These are phyloP conservation scores for Hirtodrosophila duncani DNA, from an alignment of 2,888 invertebrate species.

Conservation along the genomic window DNA sequence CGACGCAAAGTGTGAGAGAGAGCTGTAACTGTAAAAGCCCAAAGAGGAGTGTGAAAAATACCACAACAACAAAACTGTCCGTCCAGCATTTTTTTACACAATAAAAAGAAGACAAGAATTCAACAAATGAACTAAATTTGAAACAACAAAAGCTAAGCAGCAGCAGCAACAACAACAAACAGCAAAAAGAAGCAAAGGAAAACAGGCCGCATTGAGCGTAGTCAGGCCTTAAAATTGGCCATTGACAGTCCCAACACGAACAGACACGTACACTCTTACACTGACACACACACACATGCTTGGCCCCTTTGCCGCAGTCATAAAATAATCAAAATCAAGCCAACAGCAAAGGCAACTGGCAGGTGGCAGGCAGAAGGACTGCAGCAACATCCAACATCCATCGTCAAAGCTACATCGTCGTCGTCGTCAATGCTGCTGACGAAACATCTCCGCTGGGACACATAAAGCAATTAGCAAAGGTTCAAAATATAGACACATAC, in stretches of 20 bases:
- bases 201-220: conserved; percentile 38
- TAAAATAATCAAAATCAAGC: conserved; percentile 72
- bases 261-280: conserved; percentile 5
- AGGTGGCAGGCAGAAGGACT: background rate
- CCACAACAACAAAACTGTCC: conserved; percentile 45
- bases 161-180: conserved; percentile 17
- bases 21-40: conserved; percentile 17
- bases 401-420: background rate
- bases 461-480: conserved; percentile 70
- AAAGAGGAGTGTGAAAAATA: conserved; percentile 27
- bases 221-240: conserved; percentile 54
- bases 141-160: conserved; percentile 16
- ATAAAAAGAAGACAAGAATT: conserved; percentile 24
- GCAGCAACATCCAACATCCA: conserved; percentile 26
- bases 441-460: conserved; percentile 67
- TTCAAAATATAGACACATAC: conserved; percentile 24
- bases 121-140: conserved; percentile 42
- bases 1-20: conserved; percentile 35
- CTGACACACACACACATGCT: conserved; percentile 14
- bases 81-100: conserved; percentile 48
- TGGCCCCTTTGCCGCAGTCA: conserved; percentile 65
- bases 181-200: conserved; percentile 49
- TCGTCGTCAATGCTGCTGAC: conserved; percentile 53
- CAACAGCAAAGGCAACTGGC: conserved; percentile 25
- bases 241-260: conserved; percentile 42